These are phyloP conservation scores for Nemoura dubitans DNA, from an alignment of 2,888 invertebrate species.

Conservation along the genomic window DNA sequence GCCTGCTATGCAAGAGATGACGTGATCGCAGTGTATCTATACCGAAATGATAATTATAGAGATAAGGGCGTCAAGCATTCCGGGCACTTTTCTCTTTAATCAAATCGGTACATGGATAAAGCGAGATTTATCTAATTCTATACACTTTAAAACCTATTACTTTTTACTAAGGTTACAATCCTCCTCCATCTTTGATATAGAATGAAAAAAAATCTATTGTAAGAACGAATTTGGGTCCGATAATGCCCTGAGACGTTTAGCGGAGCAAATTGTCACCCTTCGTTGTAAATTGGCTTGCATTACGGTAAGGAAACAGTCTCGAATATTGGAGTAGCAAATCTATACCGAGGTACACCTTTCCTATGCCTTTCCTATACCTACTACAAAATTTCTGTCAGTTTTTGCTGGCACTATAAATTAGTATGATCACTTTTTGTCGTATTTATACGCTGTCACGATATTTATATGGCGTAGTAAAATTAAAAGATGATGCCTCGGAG, in stretches of 20 bases:
- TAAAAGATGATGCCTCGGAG: conserved; percentile 21
- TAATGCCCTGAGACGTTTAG: background rate
- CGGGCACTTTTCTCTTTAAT: conserved; percentile 35
- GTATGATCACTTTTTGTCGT: conserved; percentile 30
- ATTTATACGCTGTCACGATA: conserved; percentile 35
- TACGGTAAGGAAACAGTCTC: background rate
- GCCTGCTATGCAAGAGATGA: background rate
- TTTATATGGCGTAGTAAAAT: conserved; percentile 33
- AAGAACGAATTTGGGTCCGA: background rate
- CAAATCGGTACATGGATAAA: conserved; percentile 26
- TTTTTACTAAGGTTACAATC: background rate
- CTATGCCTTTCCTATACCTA: background rate
- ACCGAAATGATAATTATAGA: conserved; percentile 41
- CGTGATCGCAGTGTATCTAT: conserved; percentile 10
- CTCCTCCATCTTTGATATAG: background rate
- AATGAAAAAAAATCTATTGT: background rate
- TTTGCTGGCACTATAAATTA: background rate
- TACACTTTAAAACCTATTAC: conserved; percentile 12
- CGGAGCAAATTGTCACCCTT: background rate
- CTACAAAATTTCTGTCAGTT: background rate
- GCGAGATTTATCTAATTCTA: conserved; percentile 5
- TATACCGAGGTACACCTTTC: too few relatives aligned
- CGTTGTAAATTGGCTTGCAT: background rate
- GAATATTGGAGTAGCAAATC: too few relatives aligned
- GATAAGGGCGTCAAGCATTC: conserved; percentile 7